Percentiles rank a stretch among this genome's conserved stretches.
Conservation (phyloP, 2,888 invertebrate genomes). For the Hetaerina titia region DNA sequence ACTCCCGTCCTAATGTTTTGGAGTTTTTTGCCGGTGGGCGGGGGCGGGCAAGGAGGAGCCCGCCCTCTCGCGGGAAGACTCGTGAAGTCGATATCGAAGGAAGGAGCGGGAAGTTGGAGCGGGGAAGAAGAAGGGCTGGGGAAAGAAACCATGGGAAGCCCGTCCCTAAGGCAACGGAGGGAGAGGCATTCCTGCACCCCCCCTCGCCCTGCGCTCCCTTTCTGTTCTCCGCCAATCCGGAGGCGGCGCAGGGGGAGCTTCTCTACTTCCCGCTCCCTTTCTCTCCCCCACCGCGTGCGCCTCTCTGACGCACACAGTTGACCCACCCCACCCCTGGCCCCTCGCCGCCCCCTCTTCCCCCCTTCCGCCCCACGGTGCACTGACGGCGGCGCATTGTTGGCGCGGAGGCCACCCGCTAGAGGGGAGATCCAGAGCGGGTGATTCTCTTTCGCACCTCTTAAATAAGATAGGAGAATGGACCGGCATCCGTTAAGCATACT, state of each 20-base stretch:
- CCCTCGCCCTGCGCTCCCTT: neutral
- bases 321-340: neutral
- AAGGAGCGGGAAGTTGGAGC: neutral
- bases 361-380: neutral
- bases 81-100: conserved; percentile 59
- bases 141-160: conserved; percentile 37
- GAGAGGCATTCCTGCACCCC: conserved; percentile 15
- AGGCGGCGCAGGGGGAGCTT: conserved; percentile 21
- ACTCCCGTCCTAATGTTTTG: neutral
- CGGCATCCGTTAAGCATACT: too few species aligned
- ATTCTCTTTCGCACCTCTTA: too few species aligned
- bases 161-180: conserved; percentile 62
- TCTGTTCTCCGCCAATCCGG: conserved; percentile 53
- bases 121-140: conserved; percentile 16
- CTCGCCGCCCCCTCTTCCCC: neutral
- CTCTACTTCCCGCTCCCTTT: neutral
- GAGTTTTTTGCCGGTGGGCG: neutral
- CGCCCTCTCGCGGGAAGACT: neutral
- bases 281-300: neutral
- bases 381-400: neutral
- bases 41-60: neutral
- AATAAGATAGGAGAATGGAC: too few species aligned
- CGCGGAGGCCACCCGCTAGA: too few species aligned
- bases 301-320: neutral
- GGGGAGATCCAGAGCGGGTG: too few species aligned